Percentiles rank a stretch among this genome's conserved stretches.
Evolutionary conservation across 2,113 vertebrate species (phyloP).

Genomic region (Rhineura floridana): DNA sequence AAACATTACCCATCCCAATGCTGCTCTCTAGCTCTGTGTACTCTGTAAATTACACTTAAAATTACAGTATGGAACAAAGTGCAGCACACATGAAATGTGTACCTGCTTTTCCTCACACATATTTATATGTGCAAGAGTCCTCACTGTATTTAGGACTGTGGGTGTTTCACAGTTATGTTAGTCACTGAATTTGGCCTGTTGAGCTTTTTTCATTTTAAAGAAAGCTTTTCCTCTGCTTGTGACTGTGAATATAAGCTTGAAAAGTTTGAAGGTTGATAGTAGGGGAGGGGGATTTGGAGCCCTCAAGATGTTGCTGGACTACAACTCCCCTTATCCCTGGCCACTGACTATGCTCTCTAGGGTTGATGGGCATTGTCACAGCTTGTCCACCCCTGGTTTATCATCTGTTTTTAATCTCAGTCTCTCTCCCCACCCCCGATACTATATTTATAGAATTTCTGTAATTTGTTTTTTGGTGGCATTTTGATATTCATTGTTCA

Average conservation of each 20-base stretch:
- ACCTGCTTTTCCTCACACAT: neutral
- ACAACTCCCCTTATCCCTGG: too few relatives aligned
- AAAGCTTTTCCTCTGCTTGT: neutral
- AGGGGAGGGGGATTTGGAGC: too few relatives aligned
- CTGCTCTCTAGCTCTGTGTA: constrained; percentile 15
- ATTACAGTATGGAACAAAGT: neutral
- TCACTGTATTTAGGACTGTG: neutral
- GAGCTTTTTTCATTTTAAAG: neutral
- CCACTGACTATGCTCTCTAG: too few relatives aligned
- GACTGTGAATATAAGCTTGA: neutral
- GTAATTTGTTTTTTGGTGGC: neutral
- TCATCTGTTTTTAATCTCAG: neutral
- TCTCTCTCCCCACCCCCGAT: too few relatives aligned
- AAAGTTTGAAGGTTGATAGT: neutral
- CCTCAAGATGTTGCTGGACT: too few relatives aligned
- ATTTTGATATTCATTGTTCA: neutral
- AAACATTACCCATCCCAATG: neutral
- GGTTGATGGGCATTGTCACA: too few relatives aligned
- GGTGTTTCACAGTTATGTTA: too few relatives aligned
- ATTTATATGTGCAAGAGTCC: neutral
- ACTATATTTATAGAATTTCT: neutral
- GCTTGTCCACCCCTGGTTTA: neutral
- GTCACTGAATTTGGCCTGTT: too few relatives aligned
- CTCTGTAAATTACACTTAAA: neutral
- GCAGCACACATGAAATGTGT: neutral